Conservation (phyloP, 2,888 invertebrate species). For the Danaus chrysippus region DNA sequence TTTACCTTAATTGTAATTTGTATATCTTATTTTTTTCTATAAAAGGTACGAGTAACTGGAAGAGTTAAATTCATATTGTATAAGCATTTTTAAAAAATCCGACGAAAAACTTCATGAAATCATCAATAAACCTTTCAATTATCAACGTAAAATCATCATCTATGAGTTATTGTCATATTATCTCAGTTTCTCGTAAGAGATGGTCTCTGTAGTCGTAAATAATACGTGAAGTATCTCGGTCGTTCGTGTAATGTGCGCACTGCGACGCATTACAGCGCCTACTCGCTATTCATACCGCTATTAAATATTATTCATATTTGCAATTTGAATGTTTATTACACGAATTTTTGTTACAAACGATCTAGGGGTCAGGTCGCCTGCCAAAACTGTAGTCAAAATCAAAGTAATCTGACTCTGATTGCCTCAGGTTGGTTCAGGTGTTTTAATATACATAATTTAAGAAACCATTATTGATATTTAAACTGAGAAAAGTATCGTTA, state of each 20-base stretch:
- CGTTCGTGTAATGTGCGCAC: constrained; percentile 40
- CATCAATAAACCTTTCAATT: too few relatives aligned
- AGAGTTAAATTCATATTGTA: too few relatives aligned
- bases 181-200: not conserved
- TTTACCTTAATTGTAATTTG: not conserved
- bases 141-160: too few relatives aligned
- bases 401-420: too few relatives aligned
- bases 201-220: constrained; percentile 41
- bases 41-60: too few relatives aligned
- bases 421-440: not conserved
- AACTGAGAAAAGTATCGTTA: too few relatives aligned
- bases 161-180: not conserved
- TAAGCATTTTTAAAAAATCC: too few relatives aligned
- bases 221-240: constrained; percentile 41
- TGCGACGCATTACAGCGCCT: constrained; percentile 58
- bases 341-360: constrained; percentile 27
- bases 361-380: constrained; percentile 15
- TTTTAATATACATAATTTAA: not conserved
- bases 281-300: constrained; percentile 57
- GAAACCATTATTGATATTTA: too few relatives aligned
- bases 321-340: constrained; percentile 28
- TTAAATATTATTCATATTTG: constrained; percentile 45
- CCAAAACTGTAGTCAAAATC: constrained; percentile 7
- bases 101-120: too few relatives aligned
- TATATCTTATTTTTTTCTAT: not conserved